These are phyloP conservation scores for Megaceryle torquata DNA, from an alignment of 2,113 vertebrate species.

Conservation along the genomic window DNA sequence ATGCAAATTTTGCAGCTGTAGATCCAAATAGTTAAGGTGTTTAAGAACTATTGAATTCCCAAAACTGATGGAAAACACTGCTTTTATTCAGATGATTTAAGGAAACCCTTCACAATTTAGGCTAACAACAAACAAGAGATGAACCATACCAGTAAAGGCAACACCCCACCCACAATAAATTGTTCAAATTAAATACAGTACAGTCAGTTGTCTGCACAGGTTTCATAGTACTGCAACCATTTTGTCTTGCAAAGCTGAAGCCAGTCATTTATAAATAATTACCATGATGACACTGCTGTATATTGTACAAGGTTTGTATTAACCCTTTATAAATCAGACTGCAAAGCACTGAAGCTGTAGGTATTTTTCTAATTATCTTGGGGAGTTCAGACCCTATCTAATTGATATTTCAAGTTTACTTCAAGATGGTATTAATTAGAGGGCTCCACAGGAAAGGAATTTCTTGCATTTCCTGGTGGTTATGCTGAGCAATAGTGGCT, in stretches of 20 bases:
- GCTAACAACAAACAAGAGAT: neutral
- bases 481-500: neutral
- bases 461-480: neutral
- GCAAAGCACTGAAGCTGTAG: neutral
- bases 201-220: neutral
- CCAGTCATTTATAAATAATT: neutral
- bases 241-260: neutral
- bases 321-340: neutral
- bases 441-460: neutral
- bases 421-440: neutral
- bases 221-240: neutral
- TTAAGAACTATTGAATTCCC: neutral
- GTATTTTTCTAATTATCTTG: neutral
- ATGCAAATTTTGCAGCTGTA: neutral
- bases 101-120: neutral
- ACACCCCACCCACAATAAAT: neutral
- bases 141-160: neutral
- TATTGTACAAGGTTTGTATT: neutral
- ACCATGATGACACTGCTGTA: neutral
- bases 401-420: neutral
- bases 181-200: accelerated
- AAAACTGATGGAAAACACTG: neutral
- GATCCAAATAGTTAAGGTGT: neutral
- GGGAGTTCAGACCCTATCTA: neutral
- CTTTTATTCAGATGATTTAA: neutral